Evolutionary conservation across 2,888 invertebrate genomes (phyloP), one percentile per base, ranked within the genome.

Genomic region (Stegana nigrithorax): DNA sequence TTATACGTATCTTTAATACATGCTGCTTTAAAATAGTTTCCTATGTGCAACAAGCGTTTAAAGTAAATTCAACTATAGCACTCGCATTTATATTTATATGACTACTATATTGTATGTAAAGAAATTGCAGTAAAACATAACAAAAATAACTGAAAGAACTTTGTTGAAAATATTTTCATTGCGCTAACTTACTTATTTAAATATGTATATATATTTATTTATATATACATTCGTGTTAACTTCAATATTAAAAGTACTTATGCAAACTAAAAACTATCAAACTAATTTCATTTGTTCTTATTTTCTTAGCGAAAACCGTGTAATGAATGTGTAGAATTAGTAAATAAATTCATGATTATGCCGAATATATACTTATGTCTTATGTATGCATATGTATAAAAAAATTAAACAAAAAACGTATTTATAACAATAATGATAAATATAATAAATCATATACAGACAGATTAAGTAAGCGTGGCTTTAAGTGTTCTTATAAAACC

Each of bases 81-180:
- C 75, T 75, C 75, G 75, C 75, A 75, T 75, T 75, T 71, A 68
- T 45, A 59, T 50, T 25, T 27, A 19, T 50, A 59, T 32, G n/a
- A n/a, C 17, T 8, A 25, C 36, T 44, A 44, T 44, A 60, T 53
- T 26, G 42, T 14, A 60, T 17, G 19, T 50, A 51, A 32, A 59
- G 12, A 32, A 7, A 36, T 25, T 25, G 12, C 14, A 36, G n/a
- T 32, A 50, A 50, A 45, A 45, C 17, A 59, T 12, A 29, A 27
- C n/a, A 14, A 51, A 21, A 39, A 25, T 26, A 19, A 53, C 17
- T 42, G 39, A 47, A 23, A 21, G 12, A 23, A 10, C 21, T 47
- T 12, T 19, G 5, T 47, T 12, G 7, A 12, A 7, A 10, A 23
- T 23, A 21, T 47, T 47, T 6, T 10, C 23, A 47, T 21, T 23